Evolutionary conservation across 1,140 invertebrate species (phyloP).

Genomic region (Drosophila pseudoananassae): DNA sequence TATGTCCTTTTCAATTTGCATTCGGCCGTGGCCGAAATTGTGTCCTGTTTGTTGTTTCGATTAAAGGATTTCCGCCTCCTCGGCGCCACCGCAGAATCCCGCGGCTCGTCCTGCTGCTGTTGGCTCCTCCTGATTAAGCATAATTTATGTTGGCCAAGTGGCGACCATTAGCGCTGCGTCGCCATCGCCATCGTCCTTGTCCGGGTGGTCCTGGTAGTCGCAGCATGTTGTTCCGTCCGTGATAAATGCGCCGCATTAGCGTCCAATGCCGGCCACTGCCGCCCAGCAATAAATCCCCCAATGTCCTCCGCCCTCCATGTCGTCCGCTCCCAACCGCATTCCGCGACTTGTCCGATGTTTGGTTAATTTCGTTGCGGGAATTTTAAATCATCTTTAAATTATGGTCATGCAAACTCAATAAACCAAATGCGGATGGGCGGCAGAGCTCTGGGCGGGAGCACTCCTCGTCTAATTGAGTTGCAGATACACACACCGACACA

Average conservation of each 20-base stretch:
- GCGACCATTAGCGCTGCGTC: slow-evolving; percentile 70
- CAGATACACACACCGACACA: slow-evolving; percentile 33
- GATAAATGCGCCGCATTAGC: slow-evolving; percentile 78
- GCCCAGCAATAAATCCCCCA: slow-evolving; percentile 59
- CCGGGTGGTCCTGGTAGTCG: slow-evolving; percentile 7
- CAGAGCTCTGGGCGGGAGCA: too few species aligned
- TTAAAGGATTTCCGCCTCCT: slow-evolving; percentile 49
- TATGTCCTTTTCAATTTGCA: not conserved
- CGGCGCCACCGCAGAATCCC: not conserved
- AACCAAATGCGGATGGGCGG: slow-evolving; percentile 53
- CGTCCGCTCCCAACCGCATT: slow-evolving; percentile 12
- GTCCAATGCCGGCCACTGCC: slow-evolving; percentile 53
- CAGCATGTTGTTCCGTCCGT: slow-evolving; percentile 42
- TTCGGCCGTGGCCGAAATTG: slow-evolving; percentile 20
- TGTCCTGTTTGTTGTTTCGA: slow-evolving; percentile 57
- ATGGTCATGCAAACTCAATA: slow-evolving; percentile 79
- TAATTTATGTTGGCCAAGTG: slow-evolving; percentile 78
- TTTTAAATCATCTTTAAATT: slow-evolving; percentile 82
- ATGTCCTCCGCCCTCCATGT: not conserved
- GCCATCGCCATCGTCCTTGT: slow-evolving; percentile 26
- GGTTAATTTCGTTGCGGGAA: slow-evolving; percentile 79
- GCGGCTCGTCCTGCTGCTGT: slow-evolving; percentile 4
- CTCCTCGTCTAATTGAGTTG: slow-evolving; percentile 61
- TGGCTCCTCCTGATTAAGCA: slow-evolving; percentile 63
- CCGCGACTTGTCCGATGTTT: slow-evolving; percentile 47